A percentile compares a stretch with the other conserved stretches of the same genome.
These are phyloP conservation scores for Leptinotarsa undecemlineata DNA, from an alignment of 1,140 invertebrate genomes.

Conservation along the genomic window DNA sequence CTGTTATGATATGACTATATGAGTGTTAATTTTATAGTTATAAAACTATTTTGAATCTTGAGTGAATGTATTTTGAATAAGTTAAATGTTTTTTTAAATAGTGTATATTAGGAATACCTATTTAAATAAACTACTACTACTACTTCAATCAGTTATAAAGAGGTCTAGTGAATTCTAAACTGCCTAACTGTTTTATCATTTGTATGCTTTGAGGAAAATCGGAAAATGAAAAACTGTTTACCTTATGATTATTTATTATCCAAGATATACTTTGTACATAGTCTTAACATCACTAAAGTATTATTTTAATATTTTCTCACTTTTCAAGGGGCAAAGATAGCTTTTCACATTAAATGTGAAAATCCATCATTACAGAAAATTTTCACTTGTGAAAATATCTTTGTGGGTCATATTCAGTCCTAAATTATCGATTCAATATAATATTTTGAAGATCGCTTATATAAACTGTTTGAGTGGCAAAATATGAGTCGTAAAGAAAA, in stretches of 20 bases:
- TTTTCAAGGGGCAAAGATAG: background rate
- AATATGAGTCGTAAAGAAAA: background rate
- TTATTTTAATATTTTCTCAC: background rate
- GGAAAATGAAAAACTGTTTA: background rate
- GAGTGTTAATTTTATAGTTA: too few species aligned
- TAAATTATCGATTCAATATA: background rate
- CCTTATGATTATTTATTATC: conserved; percentile 13
- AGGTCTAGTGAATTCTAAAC: too few species aligned
- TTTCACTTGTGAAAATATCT: conserved; percentile 11
- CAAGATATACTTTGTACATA: conserved; percentile 20
- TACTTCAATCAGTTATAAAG: too few species aligned
- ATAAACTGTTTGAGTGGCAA: background rate
- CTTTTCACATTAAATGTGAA: background rate
- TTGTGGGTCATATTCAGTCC: conserved; percentile 3
- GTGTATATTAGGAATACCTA: too few species aligned
- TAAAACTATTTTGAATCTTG: too few species aligned
- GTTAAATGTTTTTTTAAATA: too few species aligned
- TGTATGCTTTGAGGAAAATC: too few species aligned
- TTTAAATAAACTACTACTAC: too few species aligned
- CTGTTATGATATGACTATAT: too few species aligned
- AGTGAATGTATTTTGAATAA: too few species aligned
- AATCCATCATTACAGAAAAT: background rate
- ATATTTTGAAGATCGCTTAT: background rate
- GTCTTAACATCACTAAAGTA: conserved; percentile 7
- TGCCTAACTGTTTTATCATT: too few species aligned